phyloP scores from a whole-genome alignment of 1,140 invertebrate genomes.

The Aphelinus certus region DNA sequence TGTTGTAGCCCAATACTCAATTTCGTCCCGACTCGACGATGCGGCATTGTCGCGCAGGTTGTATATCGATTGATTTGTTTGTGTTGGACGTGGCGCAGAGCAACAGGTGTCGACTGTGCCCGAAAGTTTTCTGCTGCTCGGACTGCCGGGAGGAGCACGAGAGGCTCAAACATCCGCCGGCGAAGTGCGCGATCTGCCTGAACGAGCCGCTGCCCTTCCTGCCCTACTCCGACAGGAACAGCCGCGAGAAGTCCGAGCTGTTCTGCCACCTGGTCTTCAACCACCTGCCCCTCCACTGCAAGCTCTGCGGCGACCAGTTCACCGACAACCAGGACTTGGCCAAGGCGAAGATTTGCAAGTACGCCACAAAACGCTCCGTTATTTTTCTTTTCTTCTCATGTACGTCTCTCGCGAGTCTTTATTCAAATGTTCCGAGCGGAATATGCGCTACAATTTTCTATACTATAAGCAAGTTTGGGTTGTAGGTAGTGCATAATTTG shows the following conservation, averaged over 20 bases:
- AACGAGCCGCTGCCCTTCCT: slow-evolving; percentile 6
- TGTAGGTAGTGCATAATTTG: too few species aligned
- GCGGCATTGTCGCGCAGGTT: too few species aligned
- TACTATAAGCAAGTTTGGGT: too few species aligned
- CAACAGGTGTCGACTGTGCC: slow-evolving; percentile 39
- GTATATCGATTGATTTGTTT: too few species aligned
- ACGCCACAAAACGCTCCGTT: not conserved
- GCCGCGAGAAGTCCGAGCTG: slow-evolving; percentile 33
- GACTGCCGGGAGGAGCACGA: slow-evolving; percentile 48
- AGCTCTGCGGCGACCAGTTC: slow-evolving; percentile 46
- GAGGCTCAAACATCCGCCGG: slow-evolving; percentile 46
- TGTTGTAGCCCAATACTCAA: too few species aligned
- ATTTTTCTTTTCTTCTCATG: too few species aligned
- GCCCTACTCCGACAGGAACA: not conserved
- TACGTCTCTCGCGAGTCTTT: too few species aligned
- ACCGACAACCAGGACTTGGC: slow-evolving; percentile 37
- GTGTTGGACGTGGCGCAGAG: not conserved
- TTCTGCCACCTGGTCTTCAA: slow-evolving; percentile 45
- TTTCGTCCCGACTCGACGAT: too few species aligned
- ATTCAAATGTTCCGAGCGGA: too few species aligned
- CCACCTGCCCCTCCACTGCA: slow-evolving; percentile 50
- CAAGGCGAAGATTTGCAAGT: slow-evolving; percentile 25
- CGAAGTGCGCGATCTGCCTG: slow-evolving; percentile 45
- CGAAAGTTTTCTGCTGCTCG: slow-evolving; percentile 49
- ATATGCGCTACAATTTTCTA: too few species aligned